These are phyloP conservation scores for Gila robusta DNA, from an alignment of 2,797 vertebrate species.

Conservation along the genomic window DNA sequence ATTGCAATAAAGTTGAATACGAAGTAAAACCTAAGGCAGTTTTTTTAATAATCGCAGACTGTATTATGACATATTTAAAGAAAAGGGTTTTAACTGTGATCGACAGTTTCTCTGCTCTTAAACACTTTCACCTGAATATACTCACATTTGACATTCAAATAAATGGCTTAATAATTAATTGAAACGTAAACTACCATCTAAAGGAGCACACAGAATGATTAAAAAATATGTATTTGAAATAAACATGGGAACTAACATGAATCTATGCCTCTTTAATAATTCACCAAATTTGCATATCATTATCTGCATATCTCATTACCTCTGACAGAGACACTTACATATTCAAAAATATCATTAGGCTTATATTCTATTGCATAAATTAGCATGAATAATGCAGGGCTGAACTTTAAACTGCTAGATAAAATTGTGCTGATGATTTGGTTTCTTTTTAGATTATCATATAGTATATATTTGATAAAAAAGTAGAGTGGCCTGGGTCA, in stretches of 20 bases:
- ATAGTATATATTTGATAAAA: not conserved
- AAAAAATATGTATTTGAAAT: constrained; percentile 73
- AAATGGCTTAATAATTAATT: constrained; percentile 77
- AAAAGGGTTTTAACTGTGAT: not conserved
- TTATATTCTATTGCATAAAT: constrained; percentile 76
- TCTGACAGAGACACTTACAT: constrained; percentile 75
- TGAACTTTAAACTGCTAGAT: constrained; percentile 64
- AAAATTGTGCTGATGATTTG: constrained; percentile 30
- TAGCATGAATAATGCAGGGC: constrained; percentile 79
- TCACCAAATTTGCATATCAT: constrained; percentile 81
- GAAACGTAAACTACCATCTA: constrained; percentile 73
- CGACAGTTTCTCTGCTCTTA: not conserved
- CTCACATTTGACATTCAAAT: constrained; percentile 50
- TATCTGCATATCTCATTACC: constrained; percentile 81
- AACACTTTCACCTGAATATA: constrained; percentile 29
- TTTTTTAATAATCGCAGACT: not conserved
- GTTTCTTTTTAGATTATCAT: not conserved
- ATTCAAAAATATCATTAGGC: constrained; percentile 79
- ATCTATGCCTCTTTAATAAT: constrained; percentile 81
- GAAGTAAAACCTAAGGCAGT: not conserved
- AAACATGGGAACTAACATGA: constrained; percentile 78
- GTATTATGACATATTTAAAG: not conserved
- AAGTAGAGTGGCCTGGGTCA: not conserved
- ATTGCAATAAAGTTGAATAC: not conserved
- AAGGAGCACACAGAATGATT: constrained; percentile 66